Conservation (phyloP, 2,888 invertebrate species). For the Tetanocera ferruginea region DNA sequence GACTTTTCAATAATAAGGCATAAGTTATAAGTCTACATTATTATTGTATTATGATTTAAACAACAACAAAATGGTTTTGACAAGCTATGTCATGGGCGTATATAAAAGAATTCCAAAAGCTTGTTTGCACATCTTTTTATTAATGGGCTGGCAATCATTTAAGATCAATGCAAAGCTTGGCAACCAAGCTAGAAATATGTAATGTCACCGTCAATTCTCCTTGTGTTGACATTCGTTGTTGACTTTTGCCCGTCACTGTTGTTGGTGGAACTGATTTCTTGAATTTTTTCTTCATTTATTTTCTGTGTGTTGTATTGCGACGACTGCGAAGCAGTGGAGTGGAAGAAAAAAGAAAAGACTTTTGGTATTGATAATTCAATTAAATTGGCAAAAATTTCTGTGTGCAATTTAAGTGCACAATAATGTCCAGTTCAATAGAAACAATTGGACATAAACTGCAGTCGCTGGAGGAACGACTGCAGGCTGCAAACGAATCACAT, state of each 20-base stretch:
- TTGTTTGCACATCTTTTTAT: too few relatives aligned
- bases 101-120: too few relatives aligned
- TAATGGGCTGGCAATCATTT: too few relatives aligned
- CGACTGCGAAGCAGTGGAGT: conserved; percentile 28
- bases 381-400: conserved; percentile 41
- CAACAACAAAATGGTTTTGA: too few relatives aligned
- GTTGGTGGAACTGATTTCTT: conserved; percentile 32
- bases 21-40: too few relatives aligned
- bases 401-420: conserved; percentile 42
- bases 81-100: too few relatives aligned
- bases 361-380: conserved; percentile 45
- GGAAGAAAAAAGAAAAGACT: conserved; percentile 33
- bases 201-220: background rate
- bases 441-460: conserved; percentile 78
- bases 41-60: too few relatives aligned
- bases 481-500: conserved; percentile 70
- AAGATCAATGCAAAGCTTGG: too few relatives aligned
- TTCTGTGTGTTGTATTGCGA: conserved; percentile 34
- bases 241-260: conserved; percentile 24
- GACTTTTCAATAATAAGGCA: too few relatives aligned
- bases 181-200: too few relatives aligned
- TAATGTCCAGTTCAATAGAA: conserved; percentile 67
- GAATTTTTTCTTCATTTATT: conserved; percentile 40
- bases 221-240: conserved; percentile 33
- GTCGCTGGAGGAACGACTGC: conserved; percentile 84